Conservation (phyloP, 2,888 invertebrate species). For the Synergus umbraculus region DNA sequence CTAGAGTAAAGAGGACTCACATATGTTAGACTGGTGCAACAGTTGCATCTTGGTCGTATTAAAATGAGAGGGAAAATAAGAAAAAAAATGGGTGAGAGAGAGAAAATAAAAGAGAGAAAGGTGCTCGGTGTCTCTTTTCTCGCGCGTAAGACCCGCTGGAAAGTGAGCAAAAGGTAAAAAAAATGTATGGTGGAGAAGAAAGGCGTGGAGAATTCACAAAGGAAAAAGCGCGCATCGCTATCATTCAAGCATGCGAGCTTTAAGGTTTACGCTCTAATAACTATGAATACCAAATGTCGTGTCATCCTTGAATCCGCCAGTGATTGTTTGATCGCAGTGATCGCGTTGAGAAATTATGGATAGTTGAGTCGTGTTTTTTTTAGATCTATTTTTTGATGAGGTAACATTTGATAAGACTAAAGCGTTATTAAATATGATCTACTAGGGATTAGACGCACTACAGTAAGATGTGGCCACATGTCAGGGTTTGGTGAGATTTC, state of each 20-base stretch:
- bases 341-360: not conserved
- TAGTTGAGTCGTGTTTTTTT: not conserved
- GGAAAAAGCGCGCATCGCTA: constrained; percentile 17
- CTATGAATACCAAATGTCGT: constrained; percentile 44
- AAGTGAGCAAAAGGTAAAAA: constrained; percentile 32
- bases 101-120: not conserved
- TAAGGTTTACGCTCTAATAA: constrained; percentile 52
- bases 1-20: not conserved
- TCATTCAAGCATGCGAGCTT: constrained; percentile 40
- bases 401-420: no score
- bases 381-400: not conserved
- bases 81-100: not conserved
- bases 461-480: no score
- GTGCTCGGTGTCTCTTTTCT: not conserved
- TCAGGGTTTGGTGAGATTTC: no score
- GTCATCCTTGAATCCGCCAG: not conserved
- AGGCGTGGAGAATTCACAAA: constrained; percentile 13
- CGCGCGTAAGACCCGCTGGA: constrained; percentile 29
- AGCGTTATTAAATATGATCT: no score
- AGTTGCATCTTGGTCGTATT: constrained; percentile 26
- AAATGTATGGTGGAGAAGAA: not conserved
- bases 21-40: constrained; percentile 17
- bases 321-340: constrained; percentile 1
- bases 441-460: no score
- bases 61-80: not conserved